Evolutionary conservation across 2,113 vertebrate genomes (phyloP), one percentile per base, ranked within the genome.

Genomic region (Speoplatyrhinus poulsoni): DNA sequence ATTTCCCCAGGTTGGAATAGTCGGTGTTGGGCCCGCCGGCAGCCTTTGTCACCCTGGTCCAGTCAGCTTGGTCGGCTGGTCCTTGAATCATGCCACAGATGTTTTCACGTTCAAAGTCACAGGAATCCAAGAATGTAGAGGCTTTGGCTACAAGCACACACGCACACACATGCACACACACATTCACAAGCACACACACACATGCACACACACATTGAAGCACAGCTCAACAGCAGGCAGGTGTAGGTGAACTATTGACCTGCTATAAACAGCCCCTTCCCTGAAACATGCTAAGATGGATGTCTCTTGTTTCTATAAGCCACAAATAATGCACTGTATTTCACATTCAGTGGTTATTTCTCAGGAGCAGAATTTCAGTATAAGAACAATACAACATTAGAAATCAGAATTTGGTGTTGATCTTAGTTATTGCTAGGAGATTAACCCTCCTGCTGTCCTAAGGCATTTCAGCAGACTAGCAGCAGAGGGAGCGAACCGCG

Each of bases 51-150:
- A 95, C 72, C 16, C 85, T 85, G 1, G 73, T 62, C 97, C 96
- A 98, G 32, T 94, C 92, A 1, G 67, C 86, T 53, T 54, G 86
- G 71, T 93, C 90, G 0, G n/a, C 85, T 67, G 89, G 70, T 76
- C 93, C 92, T 90, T 98, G 96, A 85, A 96, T 88, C 95, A 98
- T 96, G 13, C 97, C 96, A 72, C 97, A 98, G 55, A 98, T 92
- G 65, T 95, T 96, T 57, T 92, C 93, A 67, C 92, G 79, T 83
- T 99, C 97, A 93, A 98, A 98, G 85, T 91, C 85, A 10, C 97
- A 98, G 0, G 93, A 93, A 75, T 98, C 97, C 94, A 98, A 81
- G 75, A 98, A 98, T 11, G 87, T 96, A 48, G 94, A 80, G 47
- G 92, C 93, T 55, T 91, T 90, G 48, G 94, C 96, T 99, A 26